phyloP scores from a whole-genome alignment of 2,797 vertebrate genomes.

The Chelon auratus region DNA sequence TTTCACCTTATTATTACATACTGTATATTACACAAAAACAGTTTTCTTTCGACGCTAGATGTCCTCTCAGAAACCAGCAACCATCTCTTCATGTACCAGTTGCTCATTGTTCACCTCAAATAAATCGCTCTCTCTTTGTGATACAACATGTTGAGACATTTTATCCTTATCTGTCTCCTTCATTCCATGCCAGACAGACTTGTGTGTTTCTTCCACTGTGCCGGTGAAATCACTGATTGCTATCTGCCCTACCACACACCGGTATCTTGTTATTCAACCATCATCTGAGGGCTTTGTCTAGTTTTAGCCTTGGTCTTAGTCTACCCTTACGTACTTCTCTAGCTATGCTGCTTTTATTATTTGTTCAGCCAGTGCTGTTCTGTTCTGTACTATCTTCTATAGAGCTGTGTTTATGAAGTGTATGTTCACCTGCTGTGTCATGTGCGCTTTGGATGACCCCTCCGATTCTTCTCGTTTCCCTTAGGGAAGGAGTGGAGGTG shows the following conservation, averaged over 20 bases:
- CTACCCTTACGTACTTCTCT: constrained; percentile 12
- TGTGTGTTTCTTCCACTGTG: constrained; percentile 38
- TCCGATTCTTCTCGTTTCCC: constrained; percentile 57
- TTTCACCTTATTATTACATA: neutral
- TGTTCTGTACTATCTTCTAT: neutral
- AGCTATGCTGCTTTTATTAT: constrained; percentile 6
- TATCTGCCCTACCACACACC: constrained; percentile 47
- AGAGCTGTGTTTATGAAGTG: constrained; percentile 8
- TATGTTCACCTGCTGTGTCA: constrained; percentile 30
- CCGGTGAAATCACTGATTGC: constrained; percentile 52
- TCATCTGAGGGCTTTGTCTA: constrained; percentile 28
- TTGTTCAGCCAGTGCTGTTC: neutral
- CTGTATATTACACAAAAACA: neutral
- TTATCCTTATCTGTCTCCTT: constrained; percentile 56
- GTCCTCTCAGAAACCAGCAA: constrained; percentile 9
- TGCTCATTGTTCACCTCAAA: constrained; percentile 27
- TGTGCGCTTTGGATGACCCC: constrained; percentile 18
- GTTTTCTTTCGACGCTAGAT: neutral
- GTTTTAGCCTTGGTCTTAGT: constrained; percentile 23
- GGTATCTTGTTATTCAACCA: constrained; percentile 36
- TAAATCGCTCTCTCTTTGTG: constrained; percentile 18
- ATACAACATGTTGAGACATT: constrained; percentile 64
- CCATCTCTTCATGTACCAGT: constrained; percentile 26
- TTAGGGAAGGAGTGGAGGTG: constrained; percentile 93
- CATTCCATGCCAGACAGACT: constrained; percentile 41